Percentiles rank a stretch among this genome's conserved stretches.
Evolutionary conservation across 2,113 vertebrate genomes (phyloP).

Genomic region (Tachysurus fulvidraco): DNA sequence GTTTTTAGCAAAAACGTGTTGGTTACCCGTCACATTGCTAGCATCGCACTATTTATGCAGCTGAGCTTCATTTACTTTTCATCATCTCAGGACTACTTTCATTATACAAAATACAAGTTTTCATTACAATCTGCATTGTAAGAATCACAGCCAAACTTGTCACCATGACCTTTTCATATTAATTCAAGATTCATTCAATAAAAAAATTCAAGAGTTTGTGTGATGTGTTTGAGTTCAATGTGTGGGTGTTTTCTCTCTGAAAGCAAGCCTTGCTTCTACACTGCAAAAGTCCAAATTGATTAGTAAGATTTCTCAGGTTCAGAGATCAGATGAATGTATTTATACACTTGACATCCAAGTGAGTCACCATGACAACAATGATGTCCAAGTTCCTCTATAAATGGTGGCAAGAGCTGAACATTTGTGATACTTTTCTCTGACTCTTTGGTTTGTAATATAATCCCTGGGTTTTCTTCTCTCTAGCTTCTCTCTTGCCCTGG

Average conservation of each 20-base stretch:
- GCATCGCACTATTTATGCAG: background rate
- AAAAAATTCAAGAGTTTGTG: background rate
- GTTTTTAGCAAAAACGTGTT: background rate
- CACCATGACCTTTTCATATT: background rate
- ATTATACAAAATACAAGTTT: background rate
- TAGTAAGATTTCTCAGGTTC: conserved; percentile 2
- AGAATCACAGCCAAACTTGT: background rate
- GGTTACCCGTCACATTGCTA: background rate
- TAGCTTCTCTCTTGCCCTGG: background rate
- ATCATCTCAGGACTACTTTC: background rate
- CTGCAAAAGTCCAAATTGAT: conserved; percentile 1
- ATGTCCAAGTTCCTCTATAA: conserved; percentile 37
- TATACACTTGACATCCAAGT: conserved; percentile 34
- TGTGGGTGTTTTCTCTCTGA: background rate
- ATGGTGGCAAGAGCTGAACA: conserved; percentile 40
- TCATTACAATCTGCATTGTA: background rate
- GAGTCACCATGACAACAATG: conserved; percentile 59
- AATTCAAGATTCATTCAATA: background rate
- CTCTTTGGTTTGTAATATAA: background rate
- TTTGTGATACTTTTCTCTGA: conserved; percentile 34
- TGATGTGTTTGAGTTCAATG: background rate
- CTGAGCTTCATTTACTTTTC: background rate
- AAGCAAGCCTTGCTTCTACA: background rate
- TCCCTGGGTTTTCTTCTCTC: background rate
- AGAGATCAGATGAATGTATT: conserved; percentile 31